Conservation (phyloP, 2,888 invertebrate species). For the Xestia ashworthii region DNA sequence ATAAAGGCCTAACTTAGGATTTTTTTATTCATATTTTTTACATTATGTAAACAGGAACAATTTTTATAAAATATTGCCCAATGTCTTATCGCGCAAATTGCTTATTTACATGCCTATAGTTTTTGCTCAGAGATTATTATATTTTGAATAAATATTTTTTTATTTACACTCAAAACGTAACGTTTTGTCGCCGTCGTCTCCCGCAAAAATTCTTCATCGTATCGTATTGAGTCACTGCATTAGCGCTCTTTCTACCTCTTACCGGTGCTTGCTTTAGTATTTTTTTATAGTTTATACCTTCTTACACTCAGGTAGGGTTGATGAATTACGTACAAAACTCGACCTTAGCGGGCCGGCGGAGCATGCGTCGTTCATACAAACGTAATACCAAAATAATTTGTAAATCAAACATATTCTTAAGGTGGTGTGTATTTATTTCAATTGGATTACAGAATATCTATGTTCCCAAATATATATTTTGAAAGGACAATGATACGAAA, state of each 20-base stretch:
- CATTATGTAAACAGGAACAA: constrained; percentile 5
- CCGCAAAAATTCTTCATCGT: constrained; percentile 34
- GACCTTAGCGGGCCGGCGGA: no score
- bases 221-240: constrained; percentile 65
- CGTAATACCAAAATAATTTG: no score
- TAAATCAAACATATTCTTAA: no score
- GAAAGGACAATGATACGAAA: no score
- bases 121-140: constrained; percentile 26
- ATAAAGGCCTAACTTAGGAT: constrained; percentile 28
- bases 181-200: constrained; percentile 29
- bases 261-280: constrained; percentile 85
- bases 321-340: constrained; percentile 50
- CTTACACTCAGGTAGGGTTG: constrained; percentile 46
- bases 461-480: no score
- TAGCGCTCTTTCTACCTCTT: constrained; percentile 83
- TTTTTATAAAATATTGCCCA: not conserved
- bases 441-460: no score
- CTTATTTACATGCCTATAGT: constrained; percentile 21
- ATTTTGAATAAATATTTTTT: constrained; percentile 21
- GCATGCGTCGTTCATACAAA: no score
- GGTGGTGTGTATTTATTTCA: no score
- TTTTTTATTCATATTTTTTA: not conserved
- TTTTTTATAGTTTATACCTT: constrained; percentile 68
- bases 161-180: constrained; percentile 29
- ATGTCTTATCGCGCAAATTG: constrained; percentile 22